Percentiles rank a stretch among this genome's conserved stretches.
These are phyloP conservation scores for Apogon talboti DNA, from an alignment of 2,797 vertebrate species.

Conservation along the genomic window DNA sequence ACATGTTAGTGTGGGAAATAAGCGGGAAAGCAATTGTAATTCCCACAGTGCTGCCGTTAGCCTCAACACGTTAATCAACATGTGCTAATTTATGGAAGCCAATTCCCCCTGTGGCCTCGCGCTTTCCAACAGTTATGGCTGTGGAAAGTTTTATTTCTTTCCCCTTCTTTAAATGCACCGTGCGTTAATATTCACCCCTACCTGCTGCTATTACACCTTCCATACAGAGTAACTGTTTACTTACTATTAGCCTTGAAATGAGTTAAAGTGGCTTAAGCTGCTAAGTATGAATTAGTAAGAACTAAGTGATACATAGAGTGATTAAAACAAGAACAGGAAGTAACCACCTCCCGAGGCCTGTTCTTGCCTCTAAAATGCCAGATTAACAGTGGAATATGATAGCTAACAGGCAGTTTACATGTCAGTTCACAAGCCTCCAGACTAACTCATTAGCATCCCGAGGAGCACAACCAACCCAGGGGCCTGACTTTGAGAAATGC, in stretches of 20 bases:
- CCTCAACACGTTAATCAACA: slow-evolving; percentile 36
- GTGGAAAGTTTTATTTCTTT: slow-evolving; percentile 23
- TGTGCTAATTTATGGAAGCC: slow-evolving; percentile 40
- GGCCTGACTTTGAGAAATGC: slow-evolving; percentile 30
- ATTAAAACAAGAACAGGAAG: slow-evolving; percentile 31
- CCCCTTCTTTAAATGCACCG: slow-evolving; percentile 1
- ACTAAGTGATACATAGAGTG: slow-evolving; percentile 8
- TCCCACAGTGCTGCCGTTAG: neutral
- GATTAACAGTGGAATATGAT: slow-evolving; percentile 16
- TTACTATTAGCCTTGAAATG: slow-evolving; percentile 30
- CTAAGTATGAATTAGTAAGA: slow-evolving; percentile 22
- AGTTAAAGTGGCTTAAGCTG: slow-evolving; percentile 17
- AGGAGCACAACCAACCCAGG: slow-evolving; percentile 30
- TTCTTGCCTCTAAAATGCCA: slow-evolving; percentile 15
- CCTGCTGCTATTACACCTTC: slow-evolving; percentile 32
- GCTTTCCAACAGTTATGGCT: slow-evolving; percentile 2
- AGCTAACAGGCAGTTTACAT: slow-evolving; percentile 33
- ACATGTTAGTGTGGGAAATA: slow-evolving; percentile 10
- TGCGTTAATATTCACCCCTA: slow-evolving; percentile 15
- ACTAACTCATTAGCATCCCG: slow-evolving; percentile 49
- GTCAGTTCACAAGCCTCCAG: slow-evolving; percentile 25
- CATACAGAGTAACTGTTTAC: slow-evolving; percentile 43
- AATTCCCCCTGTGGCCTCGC: slow-evolving; percentile 13
- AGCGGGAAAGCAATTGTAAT: slow-evolving; percentile 5
- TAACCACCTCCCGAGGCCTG: slow-evolving; percentile 10